Evolutionary conservation across 2,113 vertebrate species (phyloP), one percentile per base, ranked within the genome.

Genomic region (Nesospiza acunhae): DNA sequence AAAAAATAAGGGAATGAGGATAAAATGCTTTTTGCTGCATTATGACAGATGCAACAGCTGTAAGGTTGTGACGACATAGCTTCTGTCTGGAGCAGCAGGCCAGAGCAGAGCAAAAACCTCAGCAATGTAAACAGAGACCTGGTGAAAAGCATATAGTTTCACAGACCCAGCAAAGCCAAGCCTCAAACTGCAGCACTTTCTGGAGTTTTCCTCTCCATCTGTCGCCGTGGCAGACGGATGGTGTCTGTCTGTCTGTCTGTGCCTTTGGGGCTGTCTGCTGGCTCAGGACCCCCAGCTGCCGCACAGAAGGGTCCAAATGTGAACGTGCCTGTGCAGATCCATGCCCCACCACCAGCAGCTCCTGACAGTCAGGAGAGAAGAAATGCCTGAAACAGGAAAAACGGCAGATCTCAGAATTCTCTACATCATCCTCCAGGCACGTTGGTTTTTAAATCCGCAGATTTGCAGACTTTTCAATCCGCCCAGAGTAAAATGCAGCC

Each of bases 101-200:
- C 39, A 82, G 35, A 89, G n/a, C 21, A 82, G 44, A 75, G 24
- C 11, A 68, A 89, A 92, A 92, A 74, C 42, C 42, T 95, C 55
- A 66, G n/a, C 56, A 79, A 58, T 49, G 42, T 77, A 93, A 91
- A 77, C 47, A 68, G 37, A 88, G 35, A 50, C n/a, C 63, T 90
- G 26, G 33, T 87, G 53, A 94, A 88, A 93, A 77, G 18, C 39
- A 18, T 67, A 8, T 10, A 2, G 35, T 84, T 93, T 88, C 47
- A 66, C 22, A 37, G 35, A 62, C 8, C 28, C 62, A 11, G 68
- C 18, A 59, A 82, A 89, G 35, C 26, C 85, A 84, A 76, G 15
- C 39, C 31, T 78, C 72, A 59, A 19, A 22, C 14, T 64, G 52
- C 13, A 82, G 12, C 6, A 13, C 15, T 64, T 81, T 84, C 21